Evolutionary conservation across 2,113 vertebrate genomes (phyloP), one percentile per base, ranked within the genome.

Genomic region (Balaeniceps rex): DNA sequence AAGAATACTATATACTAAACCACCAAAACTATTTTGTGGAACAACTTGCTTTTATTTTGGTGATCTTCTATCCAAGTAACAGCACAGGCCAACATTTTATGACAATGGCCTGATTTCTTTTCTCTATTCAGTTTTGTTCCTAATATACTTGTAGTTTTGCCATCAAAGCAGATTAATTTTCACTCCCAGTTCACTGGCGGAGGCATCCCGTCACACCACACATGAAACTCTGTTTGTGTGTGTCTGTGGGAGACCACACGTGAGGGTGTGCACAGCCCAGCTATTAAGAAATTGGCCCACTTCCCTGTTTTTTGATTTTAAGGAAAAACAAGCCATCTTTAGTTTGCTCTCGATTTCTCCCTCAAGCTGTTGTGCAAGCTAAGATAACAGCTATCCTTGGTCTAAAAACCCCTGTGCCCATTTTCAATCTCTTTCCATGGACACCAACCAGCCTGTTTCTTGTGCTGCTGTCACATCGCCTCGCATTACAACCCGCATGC

Each of bases 131-230:
- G 19, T 65, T 87, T 89, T 91, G 14, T 58, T 94, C 40, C 47
- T 69, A 84, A 71, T 71, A 17, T 42, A 55, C 52, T 49, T 92
- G 57, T 71, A 89, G 40, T 82, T 89, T 91, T 72, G 57, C 49
- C n/a, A 79, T 60, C 61, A 65, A 89, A 92, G 10, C 31, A 76
- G 65, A 92, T 91, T 84, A 84, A 87, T 93, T 97, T 89, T 65
- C 34, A 16, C 61, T 84, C 46, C 71, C 33, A 26, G 36, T 61
- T 94, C 65, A 34, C 44, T 79, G 72, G 31, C 1, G 12, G 47
- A 92, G 76, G 28, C 74, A 63, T 71, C 70, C 57, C 11, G 14
- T 83, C 63, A 65, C 15, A 82, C 36, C 19, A 55, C 57, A 70
- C 7, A 23, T 65, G 78, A 79, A 81, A 68, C 14, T 91, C 60